Conservation (phyloP, 2,888 invertebrate genomes). For the Falcaria lacertinaria region DNA sequence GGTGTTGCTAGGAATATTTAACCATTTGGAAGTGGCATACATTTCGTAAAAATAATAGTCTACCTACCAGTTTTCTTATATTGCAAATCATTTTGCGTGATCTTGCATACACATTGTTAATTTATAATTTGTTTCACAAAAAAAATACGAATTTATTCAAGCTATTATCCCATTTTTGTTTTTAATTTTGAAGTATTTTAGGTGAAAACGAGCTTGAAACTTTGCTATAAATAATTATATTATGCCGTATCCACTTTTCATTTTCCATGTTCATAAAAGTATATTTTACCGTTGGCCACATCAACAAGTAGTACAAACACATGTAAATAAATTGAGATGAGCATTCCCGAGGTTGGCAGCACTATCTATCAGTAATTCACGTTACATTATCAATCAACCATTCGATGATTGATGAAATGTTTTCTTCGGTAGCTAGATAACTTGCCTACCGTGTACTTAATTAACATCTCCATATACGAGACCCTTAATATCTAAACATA, state of each 20-base stretch:
- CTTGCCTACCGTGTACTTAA: slow-evolving; percentile 71
- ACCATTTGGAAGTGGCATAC: slow-evolving; percentile 42
- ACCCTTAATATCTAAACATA: slow-evolving; percentile 16
- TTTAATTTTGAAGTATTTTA: too few relatives aligned
- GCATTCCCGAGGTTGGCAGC: slow-evolving; percentile 63
- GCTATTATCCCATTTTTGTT: too few relatives aligned
- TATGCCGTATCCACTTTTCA: background rate
- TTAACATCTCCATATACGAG: slow-evolving; percentile 64
- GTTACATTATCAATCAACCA: slow-evolving; percentile 74
- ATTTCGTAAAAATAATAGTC: too few relatives aligned
- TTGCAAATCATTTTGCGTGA: too few relatives aligned
- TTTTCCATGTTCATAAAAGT: slow-evolving; percentile 24
- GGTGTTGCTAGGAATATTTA: slow-evolving; percentile 12
- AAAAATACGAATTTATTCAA: too few relatives aligned
- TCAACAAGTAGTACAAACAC: slow-evolving; percentile 75
- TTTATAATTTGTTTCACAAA: too few relatives aligned
- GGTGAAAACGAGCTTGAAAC: too few relatives aligned
- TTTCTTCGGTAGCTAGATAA: slow-evolving; percentile 74
- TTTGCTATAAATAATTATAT: too few relatives aligned
- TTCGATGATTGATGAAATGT: slow-evolving; percentile 73
- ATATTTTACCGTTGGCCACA: slow-evolving; percentile 62
- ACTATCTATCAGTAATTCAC: slow-evolving; percentile 77
- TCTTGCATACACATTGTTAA: too few relatives aligned
- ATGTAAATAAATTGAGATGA: slow-evolving; percentile 78
- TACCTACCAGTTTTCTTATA: too few relatives aligned